A percentile compares a stretch with the other conserved stretches of the same genome.
phyloP scores from a whole-genome alignment of 2,113 vertebrate species.

The Hypocryptadius cinnamomeus region DNA sequence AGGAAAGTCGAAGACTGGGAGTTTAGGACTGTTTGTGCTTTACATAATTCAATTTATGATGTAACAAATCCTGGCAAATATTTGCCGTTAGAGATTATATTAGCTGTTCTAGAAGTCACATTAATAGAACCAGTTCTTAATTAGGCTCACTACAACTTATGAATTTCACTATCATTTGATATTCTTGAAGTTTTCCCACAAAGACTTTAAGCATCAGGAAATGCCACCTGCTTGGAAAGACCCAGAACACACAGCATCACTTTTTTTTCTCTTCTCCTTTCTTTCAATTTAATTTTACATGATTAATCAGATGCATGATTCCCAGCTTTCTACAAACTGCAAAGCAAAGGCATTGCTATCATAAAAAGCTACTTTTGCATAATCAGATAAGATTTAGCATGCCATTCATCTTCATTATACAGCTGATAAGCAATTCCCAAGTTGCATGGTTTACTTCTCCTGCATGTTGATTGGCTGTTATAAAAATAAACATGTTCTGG shows the following conservation, averaged over 20 bases:
- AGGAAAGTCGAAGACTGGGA: neutral
- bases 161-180: neutral
- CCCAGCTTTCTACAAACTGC: neutral
- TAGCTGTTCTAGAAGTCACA: neutral
- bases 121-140: neutral
- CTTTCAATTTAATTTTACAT: neutral
- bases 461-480: neutral
- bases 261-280: neutral
- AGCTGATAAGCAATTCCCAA: neutral
- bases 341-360: neutral
- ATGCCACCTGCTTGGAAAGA: neutral
- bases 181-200: neutral
- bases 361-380: slow-evolving; percentile 27
- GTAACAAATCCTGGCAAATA: neutral
- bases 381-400: neutral
- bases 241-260: neutral
- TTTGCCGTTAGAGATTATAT: neutral
- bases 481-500: neutral
- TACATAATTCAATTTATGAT: neutral
- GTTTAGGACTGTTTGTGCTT: neutral
- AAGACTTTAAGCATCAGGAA: neutral
- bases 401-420: slow-evolving; percentile 46
- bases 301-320: neutral
- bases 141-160: neutral
- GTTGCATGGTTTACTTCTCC: neutral